These are phyloP conservation scores for Drosophila gunungcola DNA, from an alignment of 1,140 invertebrate genomes.

Conservation along the genomic window DNA sequence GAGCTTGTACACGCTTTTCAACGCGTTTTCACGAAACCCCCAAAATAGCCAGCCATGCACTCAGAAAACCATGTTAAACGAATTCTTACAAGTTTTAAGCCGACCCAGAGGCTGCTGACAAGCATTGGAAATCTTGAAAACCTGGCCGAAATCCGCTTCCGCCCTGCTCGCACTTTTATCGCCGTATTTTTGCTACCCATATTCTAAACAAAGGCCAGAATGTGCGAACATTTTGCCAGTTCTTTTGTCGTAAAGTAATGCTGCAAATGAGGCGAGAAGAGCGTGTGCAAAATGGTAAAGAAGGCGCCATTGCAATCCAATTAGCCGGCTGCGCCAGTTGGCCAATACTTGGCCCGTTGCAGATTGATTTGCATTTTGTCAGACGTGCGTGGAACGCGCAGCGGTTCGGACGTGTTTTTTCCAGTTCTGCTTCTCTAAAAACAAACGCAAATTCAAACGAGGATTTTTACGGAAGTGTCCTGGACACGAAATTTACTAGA, in stretches of 20 bases:
- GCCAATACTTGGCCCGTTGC: constrained; percentile 30
- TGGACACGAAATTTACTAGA: constrained; percentile 12
- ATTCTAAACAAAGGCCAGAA: constrained; percentile 67
- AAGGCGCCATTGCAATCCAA: constrained; percentile 78
- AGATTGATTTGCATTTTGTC: constrained; percentile 73
- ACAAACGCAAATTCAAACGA: constrained; percentile 7
- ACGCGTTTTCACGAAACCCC: constrained; percentile 30
- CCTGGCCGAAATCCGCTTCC: constrained; percentile 45
- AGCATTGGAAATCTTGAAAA: constrained; percentile 61
- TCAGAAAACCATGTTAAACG: constrained; percentile 66
- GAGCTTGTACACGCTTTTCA: constrained; percentile 54
- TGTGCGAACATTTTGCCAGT: constrained; percentile 37
- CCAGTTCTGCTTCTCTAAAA: constrained; percentile 17
- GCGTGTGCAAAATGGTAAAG: constrained; percentile 43
- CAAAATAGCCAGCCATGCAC: constrained; percentile 38
- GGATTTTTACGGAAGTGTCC: constrained; percentile 32
- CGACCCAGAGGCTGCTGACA: constrained; percentile 38
- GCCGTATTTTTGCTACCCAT: constrained; percentile 57
- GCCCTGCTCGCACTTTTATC: constrained; percentile 41
- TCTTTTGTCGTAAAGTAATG: constrained; percentile 56
- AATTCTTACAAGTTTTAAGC: constrained; percentile 78
- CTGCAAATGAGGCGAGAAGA: constrained; percentile 43
- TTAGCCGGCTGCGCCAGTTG: constrained; percentile 62
- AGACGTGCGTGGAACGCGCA: constrained; percentile 77
- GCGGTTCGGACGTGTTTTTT: constrained; percentile 78